Evolutionary conservation across 92 coral and sea anemone genomes (phyloP).

Genomic region (Hydrozoanthus gracilis): DNA sequence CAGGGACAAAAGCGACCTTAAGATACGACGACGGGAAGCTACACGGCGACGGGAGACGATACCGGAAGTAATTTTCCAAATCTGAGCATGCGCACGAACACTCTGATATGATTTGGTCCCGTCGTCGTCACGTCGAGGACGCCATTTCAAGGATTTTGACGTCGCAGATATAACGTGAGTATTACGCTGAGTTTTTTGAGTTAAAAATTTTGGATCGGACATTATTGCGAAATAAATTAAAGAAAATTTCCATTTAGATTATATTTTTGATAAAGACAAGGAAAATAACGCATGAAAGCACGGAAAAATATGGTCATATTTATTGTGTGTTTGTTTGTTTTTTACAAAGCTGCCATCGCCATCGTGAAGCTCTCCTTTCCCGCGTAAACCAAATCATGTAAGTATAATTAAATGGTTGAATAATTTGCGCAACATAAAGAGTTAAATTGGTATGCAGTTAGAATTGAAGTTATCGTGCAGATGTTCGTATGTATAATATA

Average conservation of each 20-base stretch:
- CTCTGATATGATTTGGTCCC: constrained; percentile 30
- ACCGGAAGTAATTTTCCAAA: constrained; percentile 43
- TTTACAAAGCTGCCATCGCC: constrained; percentile 2
- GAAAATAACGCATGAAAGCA: constrained; percentile 11
- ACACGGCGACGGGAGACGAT: neutral
- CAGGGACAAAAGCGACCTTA: constrained; percentile 19
- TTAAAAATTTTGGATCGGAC: constrained; percentile 36
- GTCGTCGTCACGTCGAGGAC: constrained; percentile 56
- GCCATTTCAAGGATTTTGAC: constrained; percentile 59
- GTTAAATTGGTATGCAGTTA: constrained; percentile 5
- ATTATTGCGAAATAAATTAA: constrained; percentile 4
- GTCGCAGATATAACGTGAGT: constrained; percentile 60
- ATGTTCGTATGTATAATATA: neutral
- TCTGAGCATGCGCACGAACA: constrained; percentile 57
- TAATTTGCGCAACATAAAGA: neutral
- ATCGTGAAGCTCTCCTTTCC: constrained; percentile 12
- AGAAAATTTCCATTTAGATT: constrained; percentile 8
- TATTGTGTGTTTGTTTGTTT: constrained; percentile 4
- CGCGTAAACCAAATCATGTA: constrained; percentile 15
- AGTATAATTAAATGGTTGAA: constrained; percentile 9
- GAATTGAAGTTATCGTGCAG: neutral
- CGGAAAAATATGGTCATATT: neutral
- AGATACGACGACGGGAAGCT: constrained; percentile 15
- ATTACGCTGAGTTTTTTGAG: constrained; percentile 45
- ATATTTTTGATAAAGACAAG: constrained; percentile 9